phyloP scores from a whole-genome alignment of 2,797 vertebrate genomes.

The Anguilla anguilla region DNA sequence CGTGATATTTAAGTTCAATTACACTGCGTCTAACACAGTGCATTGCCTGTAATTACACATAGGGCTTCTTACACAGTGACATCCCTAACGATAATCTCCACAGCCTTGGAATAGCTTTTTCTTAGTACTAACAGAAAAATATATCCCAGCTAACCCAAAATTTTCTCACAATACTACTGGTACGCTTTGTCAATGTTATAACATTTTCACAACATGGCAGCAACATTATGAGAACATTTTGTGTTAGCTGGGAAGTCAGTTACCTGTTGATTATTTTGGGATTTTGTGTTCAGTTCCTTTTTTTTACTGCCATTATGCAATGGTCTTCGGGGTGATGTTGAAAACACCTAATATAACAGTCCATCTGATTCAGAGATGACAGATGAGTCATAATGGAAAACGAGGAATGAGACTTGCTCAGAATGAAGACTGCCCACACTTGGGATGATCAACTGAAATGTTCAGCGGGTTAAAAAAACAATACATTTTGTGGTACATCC shows the following conservation, averaged over 20 bases:
- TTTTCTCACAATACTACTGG: too few relatives aligned
- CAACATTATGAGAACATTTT: neutral
- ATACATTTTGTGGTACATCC: neutral
- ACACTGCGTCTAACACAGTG: neutral
- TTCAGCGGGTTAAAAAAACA: neutral
- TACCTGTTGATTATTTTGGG: neutral
- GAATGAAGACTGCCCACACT: conserved; percentile 1
- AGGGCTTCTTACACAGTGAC: neutral
- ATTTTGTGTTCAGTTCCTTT: neutral
- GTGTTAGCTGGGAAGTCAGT: neutral
- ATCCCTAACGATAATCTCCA: neutral
- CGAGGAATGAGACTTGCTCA: neutral
- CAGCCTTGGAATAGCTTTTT: neutral
- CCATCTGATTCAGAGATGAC: neutral
- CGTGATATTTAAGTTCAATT: conserved; percentile 4
- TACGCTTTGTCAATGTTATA: too few relatives aligned
- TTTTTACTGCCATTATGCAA: neutral
- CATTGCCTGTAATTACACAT: neutral
- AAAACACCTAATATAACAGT: neutral
- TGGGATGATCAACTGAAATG: neutral
- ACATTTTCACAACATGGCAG: too few relatives aligned
- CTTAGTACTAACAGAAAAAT: neutral
- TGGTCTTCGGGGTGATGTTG: neutral
- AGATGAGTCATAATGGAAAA: neutral
- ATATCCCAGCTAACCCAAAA: neutral